Evolutionary conservation across 1,140 invertebrate species (phyloP).

Genomic region (Drosophila lacertosa): DNA sequence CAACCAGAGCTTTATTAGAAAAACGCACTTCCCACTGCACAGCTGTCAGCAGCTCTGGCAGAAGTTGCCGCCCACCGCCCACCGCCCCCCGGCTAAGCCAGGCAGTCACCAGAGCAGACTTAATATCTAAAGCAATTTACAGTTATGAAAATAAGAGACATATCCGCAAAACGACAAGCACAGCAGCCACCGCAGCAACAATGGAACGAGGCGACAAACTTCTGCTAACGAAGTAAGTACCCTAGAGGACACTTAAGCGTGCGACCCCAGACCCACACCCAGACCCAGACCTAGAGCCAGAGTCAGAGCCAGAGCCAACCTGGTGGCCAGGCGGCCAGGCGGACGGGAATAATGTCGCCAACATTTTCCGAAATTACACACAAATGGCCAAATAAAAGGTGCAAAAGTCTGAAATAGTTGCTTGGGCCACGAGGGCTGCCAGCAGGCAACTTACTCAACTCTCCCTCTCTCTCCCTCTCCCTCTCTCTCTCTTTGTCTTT

Average conservation of each 20-base stretch:
- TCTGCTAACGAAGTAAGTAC: constrained; percentile 83
- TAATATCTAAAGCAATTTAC: constrained; percentile 84
- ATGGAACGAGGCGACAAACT: constrained; percentile 69
- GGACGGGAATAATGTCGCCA: constrained; percentile 74
- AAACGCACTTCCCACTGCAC: constrained; percentile 37
- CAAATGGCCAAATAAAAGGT: constrained; percentile 81
- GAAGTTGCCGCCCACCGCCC: background rate
- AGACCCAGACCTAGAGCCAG: too few species aligned
- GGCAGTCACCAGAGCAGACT: constrained; percentile 60
- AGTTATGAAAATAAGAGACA: constrained; percentile 84
- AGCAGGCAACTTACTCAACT: constrained; percentile 7
- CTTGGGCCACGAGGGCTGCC: constrained; percentile 8
- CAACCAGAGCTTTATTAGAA: constrained; percentile 55
- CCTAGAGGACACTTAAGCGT: constrained; percentile 83
- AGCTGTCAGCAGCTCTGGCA: background rate
- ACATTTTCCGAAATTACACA: constrained; percentile 81
- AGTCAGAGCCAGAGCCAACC: constrained; percentile 30
- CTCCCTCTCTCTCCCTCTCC: constrained; percentile 6
- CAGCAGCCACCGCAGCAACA: constrained; percentile 53
- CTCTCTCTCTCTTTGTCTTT: constrained; percentile 7
- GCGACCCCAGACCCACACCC: constrained; percentile 63
- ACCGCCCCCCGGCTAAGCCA: constrained; percentile 5
- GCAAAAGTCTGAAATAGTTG: constrained; percentile 71
- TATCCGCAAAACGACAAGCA: constrained; percentile 79
- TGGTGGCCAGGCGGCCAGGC: too few species aligned